These are phyloP conservation scores for Drosophila neonasuta DNA, from an alignment of 2,888 invertebrate genomes.

Conservation along the genomic window DNA sequence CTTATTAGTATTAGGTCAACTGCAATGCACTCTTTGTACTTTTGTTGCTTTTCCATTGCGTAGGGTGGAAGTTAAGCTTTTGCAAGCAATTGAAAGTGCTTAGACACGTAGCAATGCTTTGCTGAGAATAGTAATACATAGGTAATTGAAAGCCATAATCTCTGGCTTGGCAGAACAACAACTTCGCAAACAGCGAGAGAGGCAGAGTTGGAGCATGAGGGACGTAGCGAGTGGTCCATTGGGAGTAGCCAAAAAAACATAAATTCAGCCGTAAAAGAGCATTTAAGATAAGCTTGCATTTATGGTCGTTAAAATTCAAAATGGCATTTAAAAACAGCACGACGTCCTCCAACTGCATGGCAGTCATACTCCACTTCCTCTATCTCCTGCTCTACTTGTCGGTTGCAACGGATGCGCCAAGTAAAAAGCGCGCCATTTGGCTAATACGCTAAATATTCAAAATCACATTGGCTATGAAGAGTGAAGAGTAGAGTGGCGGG, in stretches of 20 bases:
- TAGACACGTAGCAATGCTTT: conserved; percentile 16
- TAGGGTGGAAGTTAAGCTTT: neutral
- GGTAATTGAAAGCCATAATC: conserved; percentile 71
- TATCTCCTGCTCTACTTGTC: neutral
- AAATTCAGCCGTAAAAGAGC: conserved; percentile 76
- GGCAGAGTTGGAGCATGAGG: neutral
- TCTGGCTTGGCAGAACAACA: conserved; percentile 30
- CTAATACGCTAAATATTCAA: conserved; percentile 78
- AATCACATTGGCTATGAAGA: conserved; percentile 65
- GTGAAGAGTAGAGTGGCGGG: too few relatives aligned
- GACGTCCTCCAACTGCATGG: conserved; percentile 50
- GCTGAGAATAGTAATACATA: conserved; percentile 30
- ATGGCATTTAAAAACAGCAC: conserved; percentile 71
- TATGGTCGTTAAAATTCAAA: conserved; percentile 79
- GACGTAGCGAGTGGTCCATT: neutral
- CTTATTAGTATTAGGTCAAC: neutral
- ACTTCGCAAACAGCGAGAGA: conserved; percentile 8
- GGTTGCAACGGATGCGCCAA: conserved; percentile 72
- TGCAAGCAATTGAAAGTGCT: conserved; percentile 19
- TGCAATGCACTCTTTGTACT: neutral
- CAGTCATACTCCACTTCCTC: conserved; percentile 18
- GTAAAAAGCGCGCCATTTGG: conserved; percentile 76
- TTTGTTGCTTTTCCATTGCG: neutral
- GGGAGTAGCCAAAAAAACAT: conserved; percentile 48
- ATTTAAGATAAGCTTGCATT: conserved; percentile 77